These are phyloP conservation scores for Aleiodes sp. DNA, from an alignment of 1,140 invertebrate genomes.

Conservation along the genomic window DNA sequence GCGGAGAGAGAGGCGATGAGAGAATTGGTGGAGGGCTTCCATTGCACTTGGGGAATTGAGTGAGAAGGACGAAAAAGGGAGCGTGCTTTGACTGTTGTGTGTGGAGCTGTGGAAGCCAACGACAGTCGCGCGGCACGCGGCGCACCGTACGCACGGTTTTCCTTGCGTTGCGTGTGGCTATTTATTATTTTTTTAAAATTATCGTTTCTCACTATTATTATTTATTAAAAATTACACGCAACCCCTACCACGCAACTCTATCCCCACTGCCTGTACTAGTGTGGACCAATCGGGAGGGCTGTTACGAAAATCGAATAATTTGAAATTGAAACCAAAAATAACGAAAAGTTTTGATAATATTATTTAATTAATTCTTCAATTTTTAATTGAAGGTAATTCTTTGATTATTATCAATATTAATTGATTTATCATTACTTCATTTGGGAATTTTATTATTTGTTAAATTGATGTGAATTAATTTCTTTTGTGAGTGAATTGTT, in stretches of 20 bases:
- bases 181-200: conserved; percentile 21
- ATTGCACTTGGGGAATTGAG: not conserved
- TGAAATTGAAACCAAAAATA: too few relatives aligned
- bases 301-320: too few relatives aligned
- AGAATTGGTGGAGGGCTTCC: not conserved
- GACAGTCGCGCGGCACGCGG: conserved; percentile 60
- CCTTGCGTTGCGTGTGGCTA: conserved; percentile 32
- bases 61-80: conserved; percentile 27
- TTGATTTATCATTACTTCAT: too few relatives aligned
- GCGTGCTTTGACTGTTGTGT: conserved; percentile 30
- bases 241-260: not conserved
- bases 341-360: too few relatives aligned
- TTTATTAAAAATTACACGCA: not conserved
- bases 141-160: conserved; percentile 50
- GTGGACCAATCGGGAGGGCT: too few relatives aligned
- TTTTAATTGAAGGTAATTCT: too few relatives aligned
- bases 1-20: conserved; percentile 10
- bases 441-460: too few relatives aligned
- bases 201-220: too few relatives aligned
- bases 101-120: conserved; percentile 36
- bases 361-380: not conserved
- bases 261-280: too few relatives aligned
- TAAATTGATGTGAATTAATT: too few relatives aligned
- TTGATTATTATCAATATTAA: too few relatives aligned
- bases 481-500: too few relatives aligned